phyloP scores from a whole-genome alignment of 2,888 invertebrate genomes.

The Parnassius orleans region DNA sequence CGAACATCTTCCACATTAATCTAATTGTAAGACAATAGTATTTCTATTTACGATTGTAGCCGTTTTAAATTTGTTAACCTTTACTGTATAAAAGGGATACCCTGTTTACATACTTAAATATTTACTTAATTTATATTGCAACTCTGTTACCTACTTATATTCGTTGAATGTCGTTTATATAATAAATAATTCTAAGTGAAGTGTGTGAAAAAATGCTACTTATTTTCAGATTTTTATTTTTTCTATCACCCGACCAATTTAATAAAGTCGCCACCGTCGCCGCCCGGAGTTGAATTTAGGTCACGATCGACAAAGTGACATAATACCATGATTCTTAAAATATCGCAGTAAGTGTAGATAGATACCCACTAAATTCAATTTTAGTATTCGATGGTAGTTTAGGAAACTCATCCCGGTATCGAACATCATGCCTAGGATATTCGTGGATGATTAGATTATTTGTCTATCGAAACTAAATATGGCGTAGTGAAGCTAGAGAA shows the following conservation, averaged over 20 bases:
- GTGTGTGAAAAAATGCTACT: slow-evolving; percentile 79
- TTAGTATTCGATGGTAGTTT: slow-evolving; percentile 73
- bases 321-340: slow-evolving; percentile 58
- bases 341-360: slow-evolving; percentile 69
- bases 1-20: slow-evolving; percentile 73
- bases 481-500: slow-evolving; percentile 62
- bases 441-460: slow-evolving; percentile 54
- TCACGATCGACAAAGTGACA: slow-evolving; percentile 61
- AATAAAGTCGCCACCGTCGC: slow-evolving; percentile 61
- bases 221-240: slow-evolving; percentile 81
- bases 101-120: slow-evolving; percentile 65
- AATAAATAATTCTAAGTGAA: slow-evolving; percentile 62
- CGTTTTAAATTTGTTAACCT: slow-evolving; percentile 46
- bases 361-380: slow-evolving; percentile 51
- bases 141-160: slow-evolving; percentile 61
- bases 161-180: slow-evolving; percentile 67
- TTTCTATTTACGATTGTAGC: slow-evolving; percentile 71
- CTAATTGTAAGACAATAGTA: slow-evolving; percentile 73
- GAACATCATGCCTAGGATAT: slow-evolving; percentile 55
- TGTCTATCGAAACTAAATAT: slow-evolving; percentile 44
- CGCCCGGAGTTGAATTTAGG: slow-evolving; percentile 61
- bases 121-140: slow-evolving; percentile 38
- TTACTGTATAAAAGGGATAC: slow-evolving; percentile 55
- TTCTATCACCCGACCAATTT: slow-evolving; percentile 75
- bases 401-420: slow-evolving; percentile 62